Percentiles rank a stretch among this genome's conserved stretches.
phyloP scores from a whole-genome alignment of 2,113 vertebrate genomes.

The Ciconia stormi region DNA sequence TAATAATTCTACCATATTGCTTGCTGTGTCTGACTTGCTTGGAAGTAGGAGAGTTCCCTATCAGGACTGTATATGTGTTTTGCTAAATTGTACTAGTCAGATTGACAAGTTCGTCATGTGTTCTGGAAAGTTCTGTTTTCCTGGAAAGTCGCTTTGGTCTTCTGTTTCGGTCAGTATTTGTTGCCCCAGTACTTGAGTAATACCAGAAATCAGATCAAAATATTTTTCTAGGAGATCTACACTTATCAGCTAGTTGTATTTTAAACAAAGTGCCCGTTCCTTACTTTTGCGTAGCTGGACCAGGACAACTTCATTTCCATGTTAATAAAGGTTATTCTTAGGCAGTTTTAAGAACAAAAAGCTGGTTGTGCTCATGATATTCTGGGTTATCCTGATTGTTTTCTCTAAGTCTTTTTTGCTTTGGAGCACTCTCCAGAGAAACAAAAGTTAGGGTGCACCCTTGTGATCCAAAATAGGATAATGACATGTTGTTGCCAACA shows the following conservation, averaged over 20 bases:
- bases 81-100: background rate
- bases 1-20: background rate
- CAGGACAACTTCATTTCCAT: background rate
- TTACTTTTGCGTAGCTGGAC: background rate
- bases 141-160: background rate
- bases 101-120: background rate
- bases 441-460: background rate
- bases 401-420: background rate
- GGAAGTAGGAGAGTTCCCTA: background rate
- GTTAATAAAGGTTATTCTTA: background rate
- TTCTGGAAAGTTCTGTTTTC: background rate
- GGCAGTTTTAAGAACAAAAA: background rate
- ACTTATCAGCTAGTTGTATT: background rate
- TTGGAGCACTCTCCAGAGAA: background rate
- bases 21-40: background rate
- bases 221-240: background rate
- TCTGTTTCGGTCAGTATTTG: background rate
- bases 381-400: background rate
- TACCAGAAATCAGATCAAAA: background rate
- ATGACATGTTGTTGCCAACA: background rate
- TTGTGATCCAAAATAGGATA: background rate
- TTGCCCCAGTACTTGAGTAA: background rate
- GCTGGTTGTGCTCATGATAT: background rate
- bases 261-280: background rate
- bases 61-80: background rate